Evolutionary conservation across 2,888 invertebrate genomes (phyloP).

Genomic region (Melanotus villosus): DNA sequence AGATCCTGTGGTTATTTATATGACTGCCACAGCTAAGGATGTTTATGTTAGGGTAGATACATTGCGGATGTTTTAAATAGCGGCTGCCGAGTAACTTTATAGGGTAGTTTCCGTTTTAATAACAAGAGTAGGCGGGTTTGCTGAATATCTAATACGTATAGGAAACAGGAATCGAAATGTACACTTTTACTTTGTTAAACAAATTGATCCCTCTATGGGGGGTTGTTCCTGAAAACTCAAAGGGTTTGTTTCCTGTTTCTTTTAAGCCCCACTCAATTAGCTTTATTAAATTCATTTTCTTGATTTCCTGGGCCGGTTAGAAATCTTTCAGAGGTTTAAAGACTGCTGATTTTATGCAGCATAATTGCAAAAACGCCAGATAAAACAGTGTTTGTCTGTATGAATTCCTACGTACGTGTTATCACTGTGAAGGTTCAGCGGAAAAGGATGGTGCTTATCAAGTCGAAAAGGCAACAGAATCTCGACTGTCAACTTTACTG

Average conservation of each 20-base stretch:
- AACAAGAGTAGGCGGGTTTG: conserved; percentile 20
- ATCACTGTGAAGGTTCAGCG: no score
- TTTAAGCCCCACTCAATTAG: no score
- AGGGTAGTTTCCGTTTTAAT: conserved; percentile 45
- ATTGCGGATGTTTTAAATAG: conserved; percentile 51
- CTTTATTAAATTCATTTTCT: no score
- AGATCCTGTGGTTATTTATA: conserved; percentile 62
- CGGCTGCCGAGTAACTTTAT: conserved; percentile 48
- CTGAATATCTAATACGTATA: conserved; percentile 22
- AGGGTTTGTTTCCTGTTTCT: not conserved
- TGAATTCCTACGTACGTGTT: no score
- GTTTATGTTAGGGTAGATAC: conserved; percentile 61
- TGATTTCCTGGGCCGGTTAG: no score
- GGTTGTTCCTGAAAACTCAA: not conserved
- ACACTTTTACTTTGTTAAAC: conserved; percentile 1
- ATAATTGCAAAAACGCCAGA: no score
- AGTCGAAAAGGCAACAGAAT: no score
- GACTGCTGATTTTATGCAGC: no score
- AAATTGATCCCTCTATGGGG: not conserved
- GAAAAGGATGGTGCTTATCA: no score
- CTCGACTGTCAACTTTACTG: no score
- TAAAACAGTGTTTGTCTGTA: no score
- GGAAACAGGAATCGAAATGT: conserved; percentile 15
- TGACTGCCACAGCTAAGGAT: conserved; percentile 60
- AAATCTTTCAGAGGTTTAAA: no score